These are phyloP conservation scores for Mythimna vitellina DNA, from an alignment of 2,888 invertebrate genomes.

Conservation along the genomic window DNA sequence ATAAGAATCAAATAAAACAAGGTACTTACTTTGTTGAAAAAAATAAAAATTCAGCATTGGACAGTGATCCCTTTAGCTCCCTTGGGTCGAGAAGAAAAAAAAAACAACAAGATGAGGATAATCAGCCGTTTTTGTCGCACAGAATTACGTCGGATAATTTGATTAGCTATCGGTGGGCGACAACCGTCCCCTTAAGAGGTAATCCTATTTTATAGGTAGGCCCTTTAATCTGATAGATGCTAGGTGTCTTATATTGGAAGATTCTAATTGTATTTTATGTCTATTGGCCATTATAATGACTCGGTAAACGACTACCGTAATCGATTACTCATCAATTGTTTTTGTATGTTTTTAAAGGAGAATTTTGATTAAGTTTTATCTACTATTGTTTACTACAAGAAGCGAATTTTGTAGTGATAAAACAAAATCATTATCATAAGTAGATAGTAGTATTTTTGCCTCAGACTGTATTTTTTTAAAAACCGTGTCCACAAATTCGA, in stretches of 20 bases:
- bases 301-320: constrained; percentile 21
- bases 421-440: background rate
- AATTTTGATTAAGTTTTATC: constrained; percentile 26
- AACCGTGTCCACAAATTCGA: constrained; percentile 1
- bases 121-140: constrained; percentile 87
- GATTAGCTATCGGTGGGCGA: constrained; percentile 87
- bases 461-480: constrained; percentile 7
- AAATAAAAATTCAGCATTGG: constrained; percentile 73
- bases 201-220: constrained; percentile 84
- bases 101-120: constrained; percentile 80
- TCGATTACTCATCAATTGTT: constrained; percentile 31
- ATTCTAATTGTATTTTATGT: constrained; percentile 66
- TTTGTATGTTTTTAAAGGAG: constrained; percentile 3
- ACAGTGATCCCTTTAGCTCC: constrained; percentile 80
- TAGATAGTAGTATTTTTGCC: background rate
- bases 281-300: constrained; percentile 56
- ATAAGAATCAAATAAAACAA: constrained; percentile 63
- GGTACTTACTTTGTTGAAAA: constrained; percentile 57
- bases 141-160: constrained; percentile 86
- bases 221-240: constrained; percentile 79
- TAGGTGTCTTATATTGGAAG: constrained; percentile 70
- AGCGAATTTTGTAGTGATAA: constrained; percentile 10
- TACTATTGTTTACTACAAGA: constrained; percentile 18
- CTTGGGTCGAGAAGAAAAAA: constrained; percentile 75
- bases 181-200: constrained; percentile 83